Evolutionary conservation across 2,113 vertebrate genomes (phyloP), one percentile per base, ranked within the genome.

Genomic region (Suncus etruscus): DNA sequence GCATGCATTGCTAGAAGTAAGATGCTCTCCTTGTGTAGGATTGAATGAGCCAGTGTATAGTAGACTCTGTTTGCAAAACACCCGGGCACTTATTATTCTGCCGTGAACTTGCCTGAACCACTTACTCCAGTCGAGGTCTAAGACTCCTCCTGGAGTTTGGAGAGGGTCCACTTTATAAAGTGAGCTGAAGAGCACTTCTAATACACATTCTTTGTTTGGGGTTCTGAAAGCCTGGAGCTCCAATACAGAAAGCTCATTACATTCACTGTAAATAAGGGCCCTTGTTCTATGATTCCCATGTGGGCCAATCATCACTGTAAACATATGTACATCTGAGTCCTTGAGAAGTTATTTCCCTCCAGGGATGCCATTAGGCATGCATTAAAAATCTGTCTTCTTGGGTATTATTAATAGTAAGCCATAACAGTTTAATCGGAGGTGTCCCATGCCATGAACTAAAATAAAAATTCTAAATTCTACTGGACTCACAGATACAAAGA

Each of bases 361-460:
- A 83, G 79, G 69, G 39, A 86, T 80, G 31, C 29, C 69, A 54
- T 92, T 96, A 16, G 4, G 47, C 65, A 48, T 93, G 93, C 91
- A 95, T 96, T 97, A 95, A 96, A 96, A 95, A 94, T 94, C 95
- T 94, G 69, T 91, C 91, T 96, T 97, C 91, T 45, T 94, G 82
- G 76, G 81, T 78, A 91, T 93, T 94, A 95, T 27, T 90, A 94
- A 76, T 54, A 95, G 95, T 96, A 87, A 95, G n/a, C 91, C 93
- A 48, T 89, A 95, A 94, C 79, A 90, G 94, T 96, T 96, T 97
- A 93, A 96, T 54, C 84, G 92, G 86, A 95, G 83, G 83, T 96
- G 85, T 97, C 95, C 94, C 47, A 95, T 74, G 58, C 32, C 63
- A 95, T 95, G 86, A 93, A 96, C 76, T 95, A 92, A 96, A 96